Base-by-base conservation (phyloP, 64 coral and sea anemone genomes). In the Dendrophyllia cribrosa region DNA sequence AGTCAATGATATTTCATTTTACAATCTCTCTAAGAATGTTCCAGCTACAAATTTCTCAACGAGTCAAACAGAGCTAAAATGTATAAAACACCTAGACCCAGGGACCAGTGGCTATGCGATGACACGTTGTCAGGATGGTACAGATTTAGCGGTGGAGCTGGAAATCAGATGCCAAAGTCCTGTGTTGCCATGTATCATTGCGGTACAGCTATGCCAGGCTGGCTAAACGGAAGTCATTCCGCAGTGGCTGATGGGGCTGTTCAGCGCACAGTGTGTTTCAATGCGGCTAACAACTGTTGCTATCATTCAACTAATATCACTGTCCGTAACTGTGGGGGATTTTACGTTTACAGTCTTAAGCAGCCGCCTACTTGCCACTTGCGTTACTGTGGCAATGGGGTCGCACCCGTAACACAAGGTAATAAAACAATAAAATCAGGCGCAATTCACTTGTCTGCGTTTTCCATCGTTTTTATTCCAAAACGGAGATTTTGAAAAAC, bases 241-340 rank as follows among this genome's bases (percentile, higher is more conserved):
- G 0, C 61, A 64, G 61, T 64, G 19, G 1, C 19, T 17, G 61
- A 64, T 64, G 61, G 61, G 20, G 24, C 58, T 43, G 82, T 87
- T 10, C 16, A 24, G 2, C 82, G 71, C 49, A 74, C 34, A n/a
- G 70, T 92, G 59, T 92, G 90, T 21, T 92, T 76, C 66, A 25
- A 92, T 70, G 58, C 51, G 70, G 13, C 43, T 8, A 34, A 48
- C 7, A 56, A 22, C 48, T 92, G 90, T 25, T 92, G 90, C 66
- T 26, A 43, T 12, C 82, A 22, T 44, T 3, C 67, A 6, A 56
- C 45, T 51, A 17, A 58, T 13, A 43, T 58, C 15, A 20, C 22
- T 22, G 89, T 91, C 1, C 64, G 25, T 20, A 91, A 91, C 77
- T 91, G 89, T 82, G 89, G 89, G 26, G 50, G 5, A 15, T 91